Base-by-base conservation (phyloP, 2,113 vertebrate species). In the Cygnus buccinator region DNA sequence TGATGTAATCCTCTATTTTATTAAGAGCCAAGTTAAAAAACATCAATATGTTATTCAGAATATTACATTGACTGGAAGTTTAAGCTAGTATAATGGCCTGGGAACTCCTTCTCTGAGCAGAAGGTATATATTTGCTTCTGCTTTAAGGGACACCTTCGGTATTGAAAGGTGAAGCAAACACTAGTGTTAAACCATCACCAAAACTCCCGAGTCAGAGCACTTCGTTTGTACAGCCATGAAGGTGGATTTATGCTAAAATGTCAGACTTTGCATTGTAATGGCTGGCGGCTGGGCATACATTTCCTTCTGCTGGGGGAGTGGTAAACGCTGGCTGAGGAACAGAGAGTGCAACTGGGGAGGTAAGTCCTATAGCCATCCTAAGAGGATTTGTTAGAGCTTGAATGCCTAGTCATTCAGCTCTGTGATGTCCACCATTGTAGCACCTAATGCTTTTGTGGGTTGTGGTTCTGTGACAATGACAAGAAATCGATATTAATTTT, bases 1-100 rank as follows among this genome's bases (percentile, higher is more conserved):
- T 89, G 80, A 86, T 74, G 80, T 80, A 92, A 95, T 82, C 79
- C 85, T 92, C 58, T 35, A 28, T 76, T 90, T 90, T 93, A 83
- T 88, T 84, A 87, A 76, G 62, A 94, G 80, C 17, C 21, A 55
- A 73, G 67, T 44, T 82, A 72, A 81, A 75, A 89, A 66, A 52
- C 20, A 75, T 31, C 54, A 28, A 5, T 58, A 18, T 68, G 54
- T 82, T 89, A 54, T 43, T 72, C 54, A 75, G 74, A 63, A 61
- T 87, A 68, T 68, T 87, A 29, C 52, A 35, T 92, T 67, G 43
- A 9, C 61, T 81, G 70, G 17, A 33, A 74, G 8, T 71, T 70
- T 66, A 78, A 90, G 41, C 22, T 54, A 31, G 12, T 31, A 10
- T 14, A 55, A 43, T 20, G 28, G 21, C 44, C 83, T 86, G 41